A percentile compares a stretch with the other conserved stretches of the same genome.
These are phyloP conservation scores for Typhlichthys eigenmanni DNA, from an alignment of 2,797 vertebrate species.

Conservation along the genomic window DNA sequence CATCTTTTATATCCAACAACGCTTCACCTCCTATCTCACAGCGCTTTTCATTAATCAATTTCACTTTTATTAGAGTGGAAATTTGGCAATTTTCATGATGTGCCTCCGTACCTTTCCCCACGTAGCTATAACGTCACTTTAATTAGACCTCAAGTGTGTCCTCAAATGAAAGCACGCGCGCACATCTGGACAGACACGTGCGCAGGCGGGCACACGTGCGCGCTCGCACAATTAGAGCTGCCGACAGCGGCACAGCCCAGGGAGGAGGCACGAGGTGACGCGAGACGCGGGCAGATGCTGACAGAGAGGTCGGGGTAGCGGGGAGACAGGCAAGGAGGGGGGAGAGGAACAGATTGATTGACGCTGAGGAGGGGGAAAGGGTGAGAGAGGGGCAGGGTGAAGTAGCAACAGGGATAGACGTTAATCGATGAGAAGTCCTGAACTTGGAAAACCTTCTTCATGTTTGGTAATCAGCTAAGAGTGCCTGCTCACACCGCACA, in stretches of 20 bases:
- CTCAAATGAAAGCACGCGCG: constrained; percentile 72
- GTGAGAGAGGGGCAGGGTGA: too few species aligned
- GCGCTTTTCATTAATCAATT: constrained; percentile 99
- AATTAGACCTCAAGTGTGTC: constrained; percentile 92
- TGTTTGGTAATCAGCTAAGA: constrained; percentile 79
- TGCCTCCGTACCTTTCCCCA: constrained; percentile 91
- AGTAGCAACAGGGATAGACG: background rate
- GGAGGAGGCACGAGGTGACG: too few species aligned
- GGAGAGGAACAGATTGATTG: too few species aligned
- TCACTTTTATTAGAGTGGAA: constrained; percentile 96
- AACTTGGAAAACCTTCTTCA: constrained; percentile 75
- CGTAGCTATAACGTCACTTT: constrained; percentile 89
- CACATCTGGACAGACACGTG: constrained; percentile 48
- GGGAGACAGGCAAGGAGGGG: too few species aligned
- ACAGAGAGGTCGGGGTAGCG: too few species aligned
- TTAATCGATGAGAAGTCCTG: constrained; percentile 72
- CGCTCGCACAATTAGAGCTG: too few species aligned
- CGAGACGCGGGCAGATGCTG: too few species aligned
- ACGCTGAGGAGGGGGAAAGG: too few species aligned
- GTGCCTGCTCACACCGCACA: constrained; percentile 25
- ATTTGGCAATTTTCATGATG: constrained; percentile 97
- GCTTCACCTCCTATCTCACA: constrained; percentile 95
- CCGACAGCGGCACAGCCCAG: too few species aligned
- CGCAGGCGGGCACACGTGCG: constrained; percentile 16
- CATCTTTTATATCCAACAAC: constrained; percentile 99